phyloP scores from a whole-genome alignment of 23 tunicate genomes.

The Halocynthia aurantium region DNA sequence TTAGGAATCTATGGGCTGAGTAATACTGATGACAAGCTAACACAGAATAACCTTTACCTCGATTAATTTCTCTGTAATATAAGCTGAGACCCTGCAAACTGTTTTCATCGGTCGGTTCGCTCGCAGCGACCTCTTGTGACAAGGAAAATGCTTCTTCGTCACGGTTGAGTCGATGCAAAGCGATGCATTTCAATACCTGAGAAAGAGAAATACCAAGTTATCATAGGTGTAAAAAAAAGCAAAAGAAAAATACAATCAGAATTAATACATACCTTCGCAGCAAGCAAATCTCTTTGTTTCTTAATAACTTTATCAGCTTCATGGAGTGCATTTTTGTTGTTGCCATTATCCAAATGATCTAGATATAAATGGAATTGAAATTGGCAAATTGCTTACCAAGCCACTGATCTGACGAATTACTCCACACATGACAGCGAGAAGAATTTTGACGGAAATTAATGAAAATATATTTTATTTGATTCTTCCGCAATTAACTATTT shows the following conservation, averaged over 20 bases:
- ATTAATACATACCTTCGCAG: conserved; percentile 66
- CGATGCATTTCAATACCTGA: conserved; percentile 85
- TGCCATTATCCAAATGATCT: conserved; percentile 89
- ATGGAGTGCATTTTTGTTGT: conserved; percentile 80
- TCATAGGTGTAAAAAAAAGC: neutral
- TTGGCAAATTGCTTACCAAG: too few species aligned
- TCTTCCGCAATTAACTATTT: too few species aligned
- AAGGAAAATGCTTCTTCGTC: conserved; percentile 56
- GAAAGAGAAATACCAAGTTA: neutral
- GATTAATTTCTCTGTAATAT: conserved; percentile 69
- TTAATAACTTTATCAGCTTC: conserved; percentile 95
- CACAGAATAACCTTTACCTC: conserved; percentile 38
- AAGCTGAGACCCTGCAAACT: conserved; percentile 81
- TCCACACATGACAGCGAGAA: too few species aligned
- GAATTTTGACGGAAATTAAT: neutral
- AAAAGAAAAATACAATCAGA: neutral
- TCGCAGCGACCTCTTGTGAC: conserved; percentile 51
- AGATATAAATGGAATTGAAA: neutral
- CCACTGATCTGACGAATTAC: too few species aligned
- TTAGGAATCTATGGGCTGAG: too few species aligned
- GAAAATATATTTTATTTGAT: neutral
- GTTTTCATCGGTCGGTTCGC: conserved; percentile 78
- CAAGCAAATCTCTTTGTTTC: conserved; percentile 71
- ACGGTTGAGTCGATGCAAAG: conserved; percentile 67
- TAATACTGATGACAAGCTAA: too few species aligned